Evolutionary conservation across 1,140 invertebrate genomes (phyloP).

Genomic region (Drosophila malerkotliana): DNA sequence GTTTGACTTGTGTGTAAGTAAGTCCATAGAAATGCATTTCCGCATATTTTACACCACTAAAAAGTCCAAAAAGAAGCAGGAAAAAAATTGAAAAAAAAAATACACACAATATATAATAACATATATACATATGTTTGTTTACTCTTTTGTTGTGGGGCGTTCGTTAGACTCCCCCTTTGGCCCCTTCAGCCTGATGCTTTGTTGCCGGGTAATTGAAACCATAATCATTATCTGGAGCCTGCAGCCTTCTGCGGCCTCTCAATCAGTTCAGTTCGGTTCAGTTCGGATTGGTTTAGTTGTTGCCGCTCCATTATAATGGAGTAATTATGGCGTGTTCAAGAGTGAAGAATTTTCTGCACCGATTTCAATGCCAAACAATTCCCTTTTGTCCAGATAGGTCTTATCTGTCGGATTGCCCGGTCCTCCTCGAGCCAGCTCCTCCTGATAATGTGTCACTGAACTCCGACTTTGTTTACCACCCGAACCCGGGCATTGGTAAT

Average conservation of each 20-base stretch:
- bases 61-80: conserved; percentile 70
- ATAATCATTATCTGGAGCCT: conserved; percentile 73
- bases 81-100: conserved; percentile 27
- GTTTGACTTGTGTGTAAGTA: conserved; percentile 75
- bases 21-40: conserved; percentile 83
- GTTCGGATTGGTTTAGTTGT: conserved; percentile 47
- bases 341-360: conserved; percentile 64
- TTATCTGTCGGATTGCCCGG: conserved; percentile 10
- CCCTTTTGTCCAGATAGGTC: conserved; percentile 33
- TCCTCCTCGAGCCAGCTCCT: neutral
- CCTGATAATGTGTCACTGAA: conserved; percentile 69
- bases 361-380: conserved; percentile 51
- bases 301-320: conserved; percentile 78
- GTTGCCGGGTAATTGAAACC: conserved; percentile 72
- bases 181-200: neutral
- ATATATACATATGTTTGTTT: conserved; percentile 67
- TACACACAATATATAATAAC: conserved; percentile 16
- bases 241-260: conserved; percentile 46
- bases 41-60: conserved; percentile 82
- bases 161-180: conserved; percentile 3
- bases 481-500: conserved; percentile 11
- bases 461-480: conserved; percentile 33
- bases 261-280: conserved; percentile 34
- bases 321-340: conserved; percentile 69
- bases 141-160: conserved; percentile 72